A percentile compares a stretch with the other conserved stretches of the same genome.
Conservation (phyloP, 2,797 vertebrate genomes). For the Pseudochaenichthys georgianus region DNA sequence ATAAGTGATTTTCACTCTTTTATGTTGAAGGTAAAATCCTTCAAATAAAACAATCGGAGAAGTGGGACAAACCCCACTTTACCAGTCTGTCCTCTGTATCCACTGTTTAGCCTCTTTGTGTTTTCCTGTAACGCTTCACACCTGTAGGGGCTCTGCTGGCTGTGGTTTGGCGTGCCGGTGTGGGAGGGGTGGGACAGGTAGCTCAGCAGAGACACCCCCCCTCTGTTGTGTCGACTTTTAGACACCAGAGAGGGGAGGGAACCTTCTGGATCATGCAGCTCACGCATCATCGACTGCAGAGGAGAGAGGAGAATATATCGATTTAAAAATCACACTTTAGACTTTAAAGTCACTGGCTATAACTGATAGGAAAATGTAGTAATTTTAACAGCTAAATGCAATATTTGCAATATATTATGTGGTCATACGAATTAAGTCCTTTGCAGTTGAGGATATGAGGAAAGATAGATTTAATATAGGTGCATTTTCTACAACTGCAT, state of each 20-base stretch:
- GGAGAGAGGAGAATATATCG: background rate
- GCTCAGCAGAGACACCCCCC: constrained; percentile 88
- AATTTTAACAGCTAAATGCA: too few relatives aligned
- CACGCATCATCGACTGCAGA: constrained; percentile 86
- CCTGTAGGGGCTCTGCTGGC: constrained; percentile 45
- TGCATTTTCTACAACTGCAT: too few relatives aligned
- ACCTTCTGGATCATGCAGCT: constrained; percentile 79
- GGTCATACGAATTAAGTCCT: background rate
- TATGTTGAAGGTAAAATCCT: too few relatives aligned
- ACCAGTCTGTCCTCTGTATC: too few relatives aligned
- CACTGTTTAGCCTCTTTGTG: too few relatives aligned
- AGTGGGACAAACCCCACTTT: too few relatives aligned
- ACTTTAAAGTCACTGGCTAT: background rate
- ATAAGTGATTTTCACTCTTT: too few relatives aligned
- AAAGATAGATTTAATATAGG: background rate
- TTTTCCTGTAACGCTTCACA: background rate
- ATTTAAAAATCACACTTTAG: background rate
- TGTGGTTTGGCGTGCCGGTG: background rate
- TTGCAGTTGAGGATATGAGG: background rate
- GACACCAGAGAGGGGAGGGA: constrained; percentile 74
- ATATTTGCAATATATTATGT: too few relatives aligned
- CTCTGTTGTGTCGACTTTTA: constrained; percentile 60
- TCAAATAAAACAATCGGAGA: too few relatives aligned
- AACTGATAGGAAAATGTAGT: background rate
- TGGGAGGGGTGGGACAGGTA: constrained; percentile 83